Evolutionary conservation across 1,140 invertebrate species (phyloP).

Genomic region (Drosophila bifasciata): DNA sequence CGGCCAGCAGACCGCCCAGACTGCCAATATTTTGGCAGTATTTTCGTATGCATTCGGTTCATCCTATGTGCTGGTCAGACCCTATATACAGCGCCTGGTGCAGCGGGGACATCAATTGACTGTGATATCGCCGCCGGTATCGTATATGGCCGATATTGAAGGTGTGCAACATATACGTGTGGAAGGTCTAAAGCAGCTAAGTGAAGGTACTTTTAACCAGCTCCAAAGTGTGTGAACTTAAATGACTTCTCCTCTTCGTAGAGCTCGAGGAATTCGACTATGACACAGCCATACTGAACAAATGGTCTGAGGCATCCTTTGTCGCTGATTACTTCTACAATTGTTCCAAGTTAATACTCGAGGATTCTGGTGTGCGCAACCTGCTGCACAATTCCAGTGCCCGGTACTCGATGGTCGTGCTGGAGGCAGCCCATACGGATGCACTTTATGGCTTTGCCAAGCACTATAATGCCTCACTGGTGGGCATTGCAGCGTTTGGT

Average conservation of each 20-base stretch:
- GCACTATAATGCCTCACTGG: conserved; percentile 63
- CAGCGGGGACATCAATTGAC: conserved; percentile 56
- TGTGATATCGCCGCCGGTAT: conserved; percentile 28
- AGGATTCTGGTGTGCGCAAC: conserved; percentile 48
- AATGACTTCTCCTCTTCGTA: conserved; percentile 2
- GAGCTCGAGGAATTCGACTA: conserved; percentile 13
- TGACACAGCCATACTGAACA: background rate
- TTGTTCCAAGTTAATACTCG: conserved; percentile 37
- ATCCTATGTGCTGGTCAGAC: conserved; percentile 39
- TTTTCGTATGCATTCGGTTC: conserved; percentile 46
- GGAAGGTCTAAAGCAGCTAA: conserved; percentile 18
- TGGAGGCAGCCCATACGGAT: conserved; percentile 62
- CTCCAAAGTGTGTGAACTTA: background rate
- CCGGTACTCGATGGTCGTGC: conserved; percentile 64
- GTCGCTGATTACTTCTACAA: conserved; percentile 38
- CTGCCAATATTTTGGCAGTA: conserved; percentile 61
- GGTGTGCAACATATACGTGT: conserved; percentile 60
- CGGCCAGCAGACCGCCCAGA: conserved; percentile 6
- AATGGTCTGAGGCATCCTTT: conserved; percentile 48
- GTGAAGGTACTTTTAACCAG: conserved; percentile 24
- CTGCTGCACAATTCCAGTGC: conserved; percentile 40
- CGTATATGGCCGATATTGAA: conserved; percentile 36
- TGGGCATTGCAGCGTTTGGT: conserved; percentile 63
- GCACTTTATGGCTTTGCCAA: conserved; percentile 66
- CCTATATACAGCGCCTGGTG: conserved; percentile 35